These are phyloP conservation scores for Drosophila kokeensis DNA, from an alignment of 2,888 invertebrate species.

Conservation along the genomic window DNA sequence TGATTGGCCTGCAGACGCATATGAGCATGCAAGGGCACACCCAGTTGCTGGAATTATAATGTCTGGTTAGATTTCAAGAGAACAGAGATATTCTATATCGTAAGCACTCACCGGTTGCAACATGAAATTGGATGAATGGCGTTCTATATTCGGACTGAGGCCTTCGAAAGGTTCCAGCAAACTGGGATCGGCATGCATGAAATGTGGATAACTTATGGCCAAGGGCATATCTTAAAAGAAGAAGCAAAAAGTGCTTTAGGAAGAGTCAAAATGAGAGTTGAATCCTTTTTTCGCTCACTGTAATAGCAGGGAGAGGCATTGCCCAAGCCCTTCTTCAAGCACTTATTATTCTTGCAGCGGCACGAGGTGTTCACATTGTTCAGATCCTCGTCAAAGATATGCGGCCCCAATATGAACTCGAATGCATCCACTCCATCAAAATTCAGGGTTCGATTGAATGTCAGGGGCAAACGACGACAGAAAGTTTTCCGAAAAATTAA, in stretches of 20 bases:
- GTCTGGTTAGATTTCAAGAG: background rate
- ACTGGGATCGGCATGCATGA: conserved; percentile 88
- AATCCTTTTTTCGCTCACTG: conserved; percentile 85
- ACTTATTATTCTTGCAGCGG: conserved; percentile 87
- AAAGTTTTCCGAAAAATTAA: conserved; percentile 90
- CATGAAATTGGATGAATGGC: conserved; percentile 86
- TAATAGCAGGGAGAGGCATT: conserved; percentile 90
- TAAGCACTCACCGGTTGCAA: conserved; percentile 89
- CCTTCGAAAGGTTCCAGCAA: conserved; percentile 88
- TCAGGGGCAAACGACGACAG: conserved; percentile 89
- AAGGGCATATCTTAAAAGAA: conserved; percentile 88
- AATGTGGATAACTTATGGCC: conserved; percentile 91
- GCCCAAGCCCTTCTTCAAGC: conserved; percentile 88
- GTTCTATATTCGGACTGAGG: conserved; percentile 87
- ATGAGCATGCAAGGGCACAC: conserved; percentile 88
- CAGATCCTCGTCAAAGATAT: conserved; percentile 87
- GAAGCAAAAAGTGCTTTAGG: too few species aligned
- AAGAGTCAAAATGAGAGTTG: background rate
- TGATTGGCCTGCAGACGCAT: conserved; percentile 91
- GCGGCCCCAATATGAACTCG: conserved; percentile 87
- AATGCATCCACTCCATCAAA: conserved; percentile 87
- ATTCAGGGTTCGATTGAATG: conserved; percentile 83
- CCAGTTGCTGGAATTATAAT: conserved; percentile 86
- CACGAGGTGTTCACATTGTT: conserved; percentile 88
- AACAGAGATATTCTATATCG: background rate